These are phyloP conservation scores for Drosophila nebulosa DNA, from an alignment of 1,140 invertebrate genomes.

Conservation along the genomic window DNA sequence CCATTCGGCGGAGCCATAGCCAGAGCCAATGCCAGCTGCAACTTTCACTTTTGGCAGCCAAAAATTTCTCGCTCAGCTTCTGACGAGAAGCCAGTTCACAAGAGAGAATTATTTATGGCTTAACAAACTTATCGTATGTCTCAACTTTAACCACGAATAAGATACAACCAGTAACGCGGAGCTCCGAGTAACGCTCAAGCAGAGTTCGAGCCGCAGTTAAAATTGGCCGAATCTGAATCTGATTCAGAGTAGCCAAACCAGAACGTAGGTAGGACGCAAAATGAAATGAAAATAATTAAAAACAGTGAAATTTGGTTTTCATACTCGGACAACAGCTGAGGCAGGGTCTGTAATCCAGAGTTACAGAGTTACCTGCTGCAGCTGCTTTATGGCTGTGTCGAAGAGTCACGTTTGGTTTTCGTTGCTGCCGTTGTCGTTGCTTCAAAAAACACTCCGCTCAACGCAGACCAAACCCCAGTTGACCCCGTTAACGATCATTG, in stretches of 20 bases:
- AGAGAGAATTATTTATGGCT: conserved; percentile 66
- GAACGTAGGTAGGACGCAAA: conserved; percentile 53
- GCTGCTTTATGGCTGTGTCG: conserved; percentile 14
- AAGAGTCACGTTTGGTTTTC: conserved; percentile 12
- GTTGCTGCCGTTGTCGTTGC: conserved; percentile 25
- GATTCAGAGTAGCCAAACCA: conserved; percentile 52
- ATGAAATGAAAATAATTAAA: conserved; percentile 67
- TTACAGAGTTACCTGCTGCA: conserved; percentile 28
- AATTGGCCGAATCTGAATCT: not conserved
- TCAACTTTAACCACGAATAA: conserved; percentile 70
- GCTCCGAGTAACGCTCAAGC: too few species aligned
- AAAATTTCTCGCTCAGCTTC: conserved; percentile 76
- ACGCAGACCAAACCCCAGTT: conserved; percentile 33
- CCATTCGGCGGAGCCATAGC: conserved; percentile 22
- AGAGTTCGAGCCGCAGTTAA: not conserved
- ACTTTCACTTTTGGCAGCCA: conserved; percentile 77
- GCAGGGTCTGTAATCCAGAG: conserved; percentile 12
- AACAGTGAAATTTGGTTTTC: conserved; percentile 72
- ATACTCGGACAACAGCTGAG: not conserved
- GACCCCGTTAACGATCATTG: conserved; percentile 61
- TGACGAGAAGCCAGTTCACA: conserved; percentile 45
- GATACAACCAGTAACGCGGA: conserved; percentile 2
- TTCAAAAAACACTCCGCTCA: conserved; percentile 23
- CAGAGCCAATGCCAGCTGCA: conserved; percentile 53
- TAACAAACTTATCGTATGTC: conserved; percentile 58